These are phyloP conservation scores for Cotesia chilonis DNA, from an alignment of 1,140 invertebrate genomes.

Conservation along the genomic window DNA sequence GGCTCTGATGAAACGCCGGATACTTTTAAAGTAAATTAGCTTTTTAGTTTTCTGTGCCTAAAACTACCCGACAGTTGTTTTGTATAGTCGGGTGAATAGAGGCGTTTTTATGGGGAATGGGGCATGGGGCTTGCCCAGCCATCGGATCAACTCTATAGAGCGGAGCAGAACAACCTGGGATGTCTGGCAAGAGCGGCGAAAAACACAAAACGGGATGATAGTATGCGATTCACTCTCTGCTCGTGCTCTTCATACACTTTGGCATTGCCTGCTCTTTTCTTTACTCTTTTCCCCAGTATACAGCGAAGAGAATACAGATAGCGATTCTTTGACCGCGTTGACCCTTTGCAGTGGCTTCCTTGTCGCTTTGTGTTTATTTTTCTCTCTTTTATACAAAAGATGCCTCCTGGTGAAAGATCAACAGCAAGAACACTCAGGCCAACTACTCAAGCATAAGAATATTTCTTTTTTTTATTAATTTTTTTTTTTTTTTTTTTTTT, in stretches of 20 bases:
- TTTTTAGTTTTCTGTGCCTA: constrained; percentile 63
- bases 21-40: constrained; percentile 68
- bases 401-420: constrained; percentile 3
- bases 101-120: no score
- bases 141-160: no score
- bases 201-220: constrained; percentile 25
- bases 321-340: constrained; percentile 27
- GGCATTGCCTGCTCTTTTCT: not conserved
- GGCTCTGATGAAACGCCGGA: constrained; percentile 37
- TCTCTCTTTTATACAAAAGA: constrained; percentile 1
- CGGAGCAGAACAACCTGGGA: not conserved
- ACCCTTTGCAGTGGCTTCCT: constrained; percentile 29
- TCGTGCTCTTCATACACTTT: not conserved
- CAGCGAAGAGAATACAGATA: no score
- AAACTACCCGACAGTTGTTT: constrained; percentile 2
- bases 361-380: constrained; percentile 28
- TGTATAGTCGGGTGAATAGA: not conserved
- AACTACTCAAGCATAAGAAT: not conserved
- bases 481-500: no score
- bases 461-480: no score
- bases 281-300: not conserved
- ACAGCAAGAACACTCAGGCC: constrained; percentile 2
- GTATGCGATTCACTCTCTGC: constrained; percentile 18
- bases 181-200: constrained; percentile 19
- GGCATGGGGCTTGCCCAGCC: no score